These are phyloP conservation scores for Pagetopsis macropterus DNA, from an alignment of 2,797 vertebrate species.

Conservation along the genomic window DNA sequence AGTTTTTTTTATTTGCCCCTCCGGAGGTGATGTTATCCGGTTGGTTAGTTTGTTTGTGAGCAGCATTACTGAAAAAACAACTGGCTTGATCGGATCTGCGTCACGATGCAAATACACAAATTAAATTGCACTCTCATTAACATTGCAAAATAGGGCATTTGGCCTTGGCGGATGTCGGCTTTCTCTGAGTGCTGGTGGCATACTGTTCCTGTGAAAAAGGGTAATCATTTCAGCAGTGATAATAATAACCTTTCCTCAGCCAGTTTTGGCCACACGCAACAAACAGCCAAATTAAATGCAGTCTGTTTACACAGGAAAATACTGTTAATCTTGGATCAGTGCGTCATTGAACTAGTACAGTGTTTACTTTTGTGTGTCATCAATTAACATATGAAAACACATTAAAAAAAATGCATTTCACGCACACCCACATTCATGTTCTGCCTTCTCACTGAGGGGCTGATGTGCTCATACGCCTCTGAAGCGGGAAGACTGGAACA, in stretches of 20 bases:
- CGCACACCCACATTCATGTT: not conserved
- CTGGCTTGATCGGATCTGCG: too few species aligned
- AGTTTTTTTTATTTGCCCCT: not conserved
- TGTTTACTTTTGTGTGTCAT: slow-evolving; percentile 28
- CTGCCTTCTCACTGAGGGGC: not conserved
- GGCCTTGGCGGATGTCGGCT: too few species aligned
- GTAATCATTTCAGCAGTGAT: not conserved
- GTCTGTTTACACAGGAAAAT: not conserved
- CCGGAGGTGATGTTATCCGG: too few species aligned
- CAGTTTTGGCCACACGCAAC: not conserved
- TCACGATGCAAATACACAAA: too few species aligned
- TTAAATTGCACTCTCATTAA: too few species aligned
- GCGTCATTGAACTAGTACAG: slow-evolving; percentile 19
- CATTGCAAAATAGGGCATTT: too few species aligned
- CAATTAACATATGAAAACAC: slow-evolving; percentile 4
- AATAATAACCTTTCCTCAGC: slow-evolving; percentile 10
- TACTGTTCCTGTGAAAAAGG: slow-evolving; percentile 8
- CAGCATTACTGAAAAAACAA: too few species aligned
- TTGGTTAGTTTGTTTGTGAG: too few species aligned
- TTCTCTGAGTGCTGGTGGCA: not conserved
- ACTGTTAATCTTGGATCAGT: slow-evolving; percentile 28
- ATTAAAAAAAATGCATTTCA: not conserved
- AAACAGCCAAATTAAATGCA: not conserved
- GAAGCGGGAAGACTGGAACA: not conserved
- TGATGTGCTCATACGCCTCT: slow-evolving; percentile 15